Evolutionary conservation across 2,797 vertebrate genomes (phyloP).

Genomic region (Hypotaenidia okinawae): DNA sequence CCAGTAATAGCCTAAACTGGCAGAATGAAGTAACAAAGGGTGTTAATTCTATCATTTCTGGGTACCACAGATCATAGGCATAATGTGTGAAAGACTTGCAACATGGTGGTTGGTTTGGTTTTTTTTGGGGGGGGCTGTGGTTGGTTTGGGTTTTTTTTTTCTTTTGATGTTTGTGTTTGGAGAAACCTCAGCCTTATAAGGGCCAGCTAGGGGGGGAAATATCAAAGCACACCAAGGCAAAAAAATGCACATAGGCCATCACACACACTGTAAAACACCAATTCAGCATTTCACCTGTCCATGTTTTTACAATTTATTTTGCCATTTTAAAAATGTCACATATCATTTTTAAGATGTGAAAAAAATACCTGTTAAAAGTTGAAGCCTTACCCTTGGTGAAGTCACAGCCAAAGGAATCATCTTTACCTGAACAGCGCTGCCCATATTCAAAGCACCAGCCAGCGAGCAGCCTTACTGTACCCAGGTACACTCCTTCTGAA

Average conservation of each 20-base stretch:
- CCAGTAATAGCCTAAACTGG: background rate
- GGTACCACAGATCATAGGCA: rapidly evolving
- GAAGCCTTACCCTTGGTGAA: background rate
- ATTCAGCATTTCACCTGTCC: background rate
- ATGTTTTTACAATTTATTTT: background rate
- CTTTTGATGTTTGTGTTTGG: too few species aligned
- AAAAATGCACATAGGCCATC: background rate
- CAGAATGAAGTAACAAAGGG: background rate
- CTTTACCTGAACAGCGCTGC: background rate
- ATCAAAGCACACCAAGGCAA: background rate
- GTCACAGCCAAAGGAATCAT: background rate
- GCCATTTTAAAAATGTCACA: background rate
- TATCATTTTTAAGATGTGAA: background rate
- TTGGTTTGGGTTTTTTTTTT: background rate
- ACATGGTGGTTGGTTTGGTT: rapidly evolving
- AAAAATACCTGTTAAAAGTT: background rate
- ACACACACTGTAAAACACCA: background rate
- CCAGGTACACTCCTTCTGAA: background rate
- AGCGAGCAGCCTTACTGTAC: background rate
- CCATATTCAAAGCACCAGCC: background rate
- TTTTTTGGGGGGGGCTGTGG: background rate
- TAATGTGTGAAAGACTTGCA: background rate
- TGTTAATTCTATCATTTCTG: background rate
- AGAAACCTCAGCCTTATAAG: background rate
- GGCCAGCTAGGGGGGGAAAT: background rate